A percentile compares a stretch with the other conserved stretches of the same genome.
These are phyloP conservation scores for Sanderia malayensis DNA, from an alignment of 30 jellyfish, hydroid and myxozoan species.

Conservation along the genomic window DNA sequence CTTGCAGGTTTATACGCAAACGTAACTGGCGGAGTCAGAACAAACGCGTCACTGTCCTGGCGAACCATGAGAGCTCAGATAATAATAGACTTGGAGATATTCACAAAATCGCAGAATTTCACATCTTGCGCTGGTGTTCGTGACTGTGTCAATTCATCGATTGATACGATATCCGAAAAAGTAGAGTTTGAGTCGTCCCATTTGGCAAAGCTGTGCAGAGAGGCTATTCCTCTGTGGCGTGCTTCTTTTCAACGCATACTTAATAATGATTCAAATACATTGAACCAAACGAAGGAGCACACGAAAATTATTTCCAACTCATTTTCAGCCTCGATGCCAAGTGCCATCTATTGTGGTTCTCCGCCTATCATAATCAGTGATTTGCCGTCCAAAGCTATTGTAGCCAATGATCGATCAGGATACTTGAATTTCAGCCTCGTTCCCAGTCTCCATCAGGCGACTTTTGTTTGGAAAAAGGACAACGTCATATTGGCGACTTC, in stretches of 20 bases:
- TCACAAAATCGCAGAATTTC: conserved; percentile 24
- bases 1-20: conserved; percentile 19
- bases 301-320: conserved; percentile 6
- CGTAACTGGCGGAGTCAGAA: not conserved
- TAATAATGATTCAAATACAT: conserved; percentile 3
- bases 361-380: conserved; percentile 43
- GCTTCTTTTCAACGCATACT: conserved; percentile 14
- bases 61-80: conserved; percentile 15
- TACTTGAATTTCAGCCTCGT: conserved; percentile 8
- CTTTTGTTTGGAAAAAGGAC: conserved; percentile 47
- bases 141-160: conserved; percentile 45
- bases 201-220: conserved; percentile 21
- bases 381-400: conserved; percentile 17
- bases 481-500: conserved; percentile 2
- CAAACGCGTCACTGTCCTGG: conserved; percentile 32
- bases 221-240: conserved; percentile 24
- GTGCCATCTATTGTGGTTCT: conserved; percentile 32
- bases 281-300: conserved; percentile 10
- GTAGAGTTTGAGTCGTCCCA: conserved; percentile 24
- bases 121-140: conserved; percentile 37
- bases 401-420: not conserved
- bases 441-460: conserved; percentile 20
- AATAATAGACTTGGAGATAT: conserved; percentile 14
- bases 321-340: conserved; percentile 7
- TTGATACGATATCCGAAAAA: conserved; percentile 4